phyloP scores from a whole-genome alignment of 2,797 vertebrate species.

The Syndactyla subalaris region DNA sequence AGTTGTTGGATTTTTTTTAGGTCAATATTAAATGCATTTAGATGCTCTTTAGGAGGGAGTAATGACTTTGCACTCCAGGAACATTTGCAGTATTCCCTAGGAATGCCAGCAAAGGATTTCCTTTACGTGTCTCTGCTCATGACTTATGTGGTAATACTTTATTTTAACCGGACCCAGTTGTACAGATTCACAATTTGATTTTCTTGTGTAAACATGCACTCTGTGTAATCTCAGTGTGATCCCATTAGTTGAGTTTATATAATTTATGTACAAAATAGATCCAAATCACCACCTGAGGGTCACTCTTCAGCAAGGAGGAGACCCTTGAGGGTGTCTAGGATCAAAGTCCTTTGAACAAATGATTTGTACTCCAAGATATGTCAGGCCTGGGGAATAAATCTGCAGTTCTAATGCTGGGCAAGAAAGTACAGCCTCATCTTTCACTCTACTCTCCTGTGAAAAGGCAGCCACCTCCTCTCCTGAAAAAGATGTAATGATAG shows the following conservation, averaged over 20 bases:
- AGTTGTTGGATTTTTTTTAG: not conserved
- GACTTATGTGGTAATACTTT: not conserved
- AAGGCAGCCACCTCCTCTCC: not conserved
- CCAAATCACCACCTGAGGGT: not conserved
- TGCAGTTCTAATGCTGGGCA: not conserved
- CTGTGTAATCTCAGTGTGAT: not conserved
- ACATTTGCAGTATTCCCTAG: not conserved
- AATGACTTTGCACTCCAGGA: constrained; percentile 41
- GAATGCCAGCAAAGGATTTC: not conserved
- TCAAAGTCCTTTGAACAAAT: not conserved
- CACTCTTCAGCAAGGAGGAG: not conserved
- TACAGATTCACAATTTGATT: not conserved
- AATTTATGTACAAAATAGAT: not conserved
- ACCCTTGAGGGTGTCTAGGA: not conserved
- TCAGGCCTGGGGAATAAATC: not conserved
- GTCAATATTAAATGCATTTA: constrained; percentile 61
- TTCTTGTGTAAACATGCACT: not conserved
- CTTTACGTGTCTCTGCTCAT: not conserved
- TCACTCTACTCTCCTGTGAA: not conserved
- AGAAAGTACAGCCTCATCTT: not conserved
- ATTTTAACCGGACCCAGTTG: not conserved
- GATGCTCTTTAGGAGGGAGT: not conserved
- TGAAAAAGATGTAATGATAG: not conserved
- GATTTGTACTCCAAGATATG: not conserved
- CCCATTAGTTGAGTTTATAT: not conserved